Base-by-base conservation (phyloP, 1,140 invertebrate genomes). In the Drosophila ficusphila region DNA sequence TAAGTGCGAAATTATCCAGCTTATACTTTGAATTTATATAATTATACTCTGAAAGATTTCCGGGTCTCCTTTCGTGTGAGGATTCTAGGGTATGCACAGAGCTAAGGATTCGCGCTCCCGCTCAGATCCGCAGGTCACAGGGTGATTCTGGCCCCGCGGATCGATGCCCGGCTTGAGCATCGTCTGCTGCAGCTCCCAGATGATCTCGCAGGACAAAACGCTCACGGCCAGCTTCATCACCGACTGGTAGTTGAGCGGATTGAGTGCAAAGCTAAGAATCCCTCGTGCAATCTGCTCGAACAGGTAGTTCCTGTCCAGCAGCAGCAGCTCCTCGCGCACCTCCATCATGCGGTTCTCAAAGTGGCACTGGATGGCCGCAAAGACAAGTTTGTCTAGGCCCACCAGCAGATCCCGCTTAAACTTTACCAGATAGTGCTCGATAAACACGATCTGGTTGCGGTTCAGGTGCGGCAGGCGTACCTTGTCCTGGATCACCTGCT, bases 321-420 rank as follows among this genome's bases (percentile, higher is more conserved):
- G 47, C 25, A 90, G 61, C 5, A 90, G 47, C 23, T 90, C 89
- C 19, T 90, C 82, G 3, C 89, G 78, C 8, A 90, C 78, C 19
- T 90, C 82, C 85, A 90, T 90, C 9, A 88, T 78, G 34, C 78
- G 90, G 44, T 88, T 81, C 9, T 90, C 81, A 23, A 88, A 90
- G 31, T 90, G 79, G 27, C 77, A 90, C 41, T 90, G 67, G 14
- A 91, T 89, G 31, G 89, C 90, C 0, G 77, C 65, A 61, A 91
- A 91, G 6, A 91, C 90, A 19, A 71, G 46, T 23, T 81, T 86
- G 12, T 85, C 90, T 14, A 91, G 38, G 6, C 88, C 89, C 1
- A 90, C 76, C 25, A 91, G 53, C 16, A 91, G 8, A 3, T 88
- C 89, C 4, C 89, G 78, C 47, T 91, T 91, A 18, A 91, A 91